These are phyloP conservation scores for Proteles cristata DNA, from an alignment of 2,113 vertebrate genomes.

Conservation along the genomic window DNA sequence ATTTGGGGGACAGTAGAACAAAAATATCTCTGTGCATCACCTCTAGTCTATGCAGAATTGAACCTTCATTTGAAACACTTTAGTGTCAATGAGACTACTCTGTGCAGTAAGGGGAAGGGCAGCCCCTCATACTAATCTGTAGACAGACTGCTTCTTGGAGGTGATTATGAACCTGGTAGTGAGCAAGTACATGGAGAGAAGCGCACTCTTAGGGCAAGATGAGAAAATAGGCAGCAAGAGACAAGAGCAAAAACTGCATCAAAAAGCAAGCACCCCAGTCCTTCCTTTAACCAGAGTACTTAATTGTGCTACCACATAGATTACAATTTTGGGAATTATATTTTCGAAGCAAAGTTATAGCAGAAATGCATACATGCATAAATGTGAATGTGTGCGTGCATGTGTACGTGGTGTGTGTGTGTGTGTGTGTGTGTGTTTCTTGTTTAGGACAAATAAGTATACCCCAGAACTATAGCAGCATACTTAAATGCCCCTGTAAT, in stretches of 20 bases:
- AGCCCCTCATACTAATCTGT: accelerated
- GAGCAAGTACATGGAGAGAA: background rate
- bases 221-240: background rate
- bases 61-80: background rate
- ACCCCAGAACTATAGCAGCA: background rate
- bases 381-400: background rate
- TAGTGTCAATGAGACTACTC: accelerated
- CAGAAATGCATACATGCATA: background rate
- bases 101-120: background rate
- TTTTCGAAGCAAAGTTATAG: background rate
- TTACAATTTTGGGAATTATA: background rate
- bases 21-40: background rate
- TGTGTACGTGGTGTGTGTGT: background rate
- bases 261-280: background rate
- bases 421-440: background rate
- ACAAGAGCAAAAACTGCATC: background rate
- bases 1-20: background rate
- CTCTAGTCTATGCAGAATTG: background rate
- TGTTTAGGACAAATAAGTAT: background rate
- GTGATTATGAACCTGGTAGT: background rate
- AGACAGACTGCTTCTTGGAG: background rate
- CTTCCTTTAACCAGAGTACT: background rate
- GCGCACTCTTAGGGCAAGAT: background rate
- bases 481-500: background rate
- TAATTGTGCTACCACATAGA: background rate